Evolutionary conservation across 2,113 vertebrate species (phyloP).

Genomic region (Gopherus evgoodei): DNA sequence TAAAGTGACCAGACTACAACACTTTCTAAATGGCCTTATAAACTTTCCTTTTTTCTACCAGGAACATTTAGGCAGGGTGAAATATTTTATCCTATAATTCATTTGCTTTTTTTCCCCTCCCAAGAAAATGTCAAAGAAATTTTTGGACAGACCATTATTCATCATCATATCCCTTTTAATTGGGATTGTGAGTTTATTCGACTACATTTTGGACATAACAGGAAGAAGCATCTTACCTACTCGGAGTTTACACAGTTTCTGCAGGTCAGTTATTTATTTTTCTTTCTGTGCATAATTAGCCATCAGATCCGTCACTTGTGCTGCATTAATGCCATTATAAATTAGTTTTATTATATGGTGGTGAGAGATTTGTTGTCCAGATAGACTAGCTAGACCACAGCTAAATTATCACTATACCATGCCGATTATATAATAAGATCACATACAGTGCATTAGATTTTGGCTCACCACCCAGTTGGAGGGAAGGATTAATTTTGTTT

Average conservation of each 20-base stretch:
- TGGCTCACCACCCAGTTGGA: neutral
- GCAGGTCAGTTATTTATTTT: conserved; percentile 84
- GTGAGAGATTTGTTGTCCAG: neutral
- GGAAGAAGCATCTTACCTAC: conserved; percentile 93
- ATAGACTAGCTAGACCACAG: neutral
- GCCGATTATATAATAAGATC: neutral
- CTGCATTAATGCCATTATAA: neutral
- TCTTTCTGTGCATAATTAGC: neutral
- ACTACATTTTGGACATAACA: conserved; percentile 94
- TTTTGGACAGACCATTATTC: conserved; percentile 94
- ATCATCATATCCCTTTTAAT: conserved; percentile 98
- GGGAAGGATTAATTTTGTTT: neutral
- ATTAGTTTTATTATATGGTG: neutral
- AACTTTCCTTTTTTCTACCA: conserved; percentile 69
- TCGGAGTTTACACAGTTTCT: conserved; percentile 96
- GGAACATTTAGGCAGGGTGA: conserved; percentile 63
- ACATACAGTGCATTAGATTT: neutral
- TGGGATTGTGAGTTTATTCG: conserved; percentile 98
- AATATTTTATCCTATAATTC: conserved; percentile 45
- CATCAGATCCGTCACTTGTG: neutral
- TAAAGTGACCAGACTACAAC: conserved; percentile 68
- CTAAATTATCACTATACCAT: neutral
- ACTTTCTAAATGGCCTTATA: conserved; percentile 64
- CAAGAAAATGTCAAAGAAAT: conserved; percentile 96
- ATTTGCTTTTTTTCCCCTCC: conserved; percentile 70